These are phyloP conservation scores for Patella vulgata DNA, from an alignment of 1,140 invertebrate genomes.

Conservation along the genomic window DNA sequence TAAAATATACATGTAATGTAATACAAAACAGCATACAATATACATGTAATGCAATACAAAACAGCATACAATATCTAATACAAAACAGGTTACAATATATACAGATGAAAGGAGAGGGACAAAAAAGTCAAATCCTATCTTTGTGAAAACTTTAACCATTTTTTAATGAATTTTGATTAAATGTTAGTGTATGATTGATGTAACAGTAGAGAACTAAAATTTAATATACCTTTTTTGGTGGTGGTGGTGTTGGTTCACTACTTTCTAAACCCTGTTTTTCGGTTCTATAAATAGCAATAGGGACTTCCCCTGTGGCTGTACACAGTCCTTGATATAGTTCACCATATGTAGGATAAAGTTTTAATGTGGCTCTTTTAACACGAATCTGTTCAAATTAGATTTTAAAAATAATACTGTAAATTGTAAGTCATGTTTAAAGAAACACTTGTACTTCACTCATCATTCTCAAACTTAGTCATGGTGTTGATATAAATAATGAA, in stretches of 20 bases:
- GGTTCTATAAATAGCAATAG: constrained; percentile 45
- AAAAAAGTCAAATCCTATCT: too few relatives aligned
- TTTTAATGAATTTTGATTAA: too few relatives aligned
- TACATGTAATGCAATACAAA: too few relatives aligned
- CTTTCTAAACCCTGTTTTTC: constrained; percentile 15
- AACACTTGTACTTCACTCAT: background rate
- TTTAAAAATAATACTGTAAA: background rate
- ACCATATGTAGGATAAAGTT: constrained; percentile 38
- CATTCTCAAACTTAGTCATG: background rate
- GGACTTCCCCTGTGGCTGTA: constrained; percentile 42
- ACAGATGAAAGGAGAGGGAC: too few relatives aligned
- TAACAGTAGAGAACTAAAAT: too few relatives aligned
- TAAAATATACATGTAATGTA: too few relatives aligned
- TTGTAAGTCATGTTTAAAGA: background rate
- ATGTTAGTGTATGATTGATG: too few relatives aligned
- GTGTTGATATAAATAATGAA: background rate
- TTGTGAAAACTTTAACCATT: too few relatives aligned
- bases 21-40: too few relatives aligned
- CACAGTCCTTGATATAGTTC: constrained; percentile 39
- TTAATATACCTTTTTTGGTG: background rate
- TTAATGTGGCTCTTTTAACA: constrained; percentile 31
- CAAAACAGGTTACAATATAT: too few relatives aligned
- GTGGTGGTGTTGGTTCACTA: background rate
- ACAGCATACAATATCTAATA: too few relatives aligned
- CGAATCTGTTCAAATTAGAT: constrained; percentile 24